These are phyloP conservation scores for Gambusia holbrooki DNA, from an alignment of 2,113 vertebrate genomes.

Conservation along the genomic window DNA sequence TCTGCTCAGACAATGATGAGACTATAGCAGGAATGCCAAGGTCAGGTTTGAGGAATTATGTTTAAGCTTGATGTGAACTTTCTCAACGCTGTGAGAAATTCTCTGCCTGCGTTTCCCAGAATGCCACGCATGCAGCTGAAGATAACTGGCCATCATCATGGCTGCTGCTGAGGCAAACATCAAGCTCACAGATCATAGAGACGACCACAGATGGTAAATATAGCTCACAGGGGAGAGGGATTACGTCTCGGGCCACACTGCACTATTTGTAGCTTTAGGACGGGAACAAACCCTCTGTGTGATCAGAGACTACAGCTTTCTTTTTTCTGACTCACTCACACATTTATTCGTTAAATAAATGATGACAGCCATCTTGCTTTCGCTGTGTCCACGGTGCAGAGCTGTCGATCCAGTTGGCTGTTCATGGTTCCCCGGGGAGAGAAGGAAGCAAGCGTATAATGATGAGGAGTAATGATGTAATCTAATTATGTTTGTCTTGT, in stretches of 20 bases:
- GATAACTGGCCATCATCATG: slow-evolving; percentile 43
- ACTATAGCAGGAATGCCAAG: slow-evolving; percentile 17
- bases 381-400: slow-evolving; percentile 21
- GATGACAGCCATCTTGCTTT: slow-evolving; percentile 49
- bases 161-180: slow-evolving; percentile 19
- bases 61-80: slow-evolving; percentile 25
- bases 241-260: slow-evolving; percentile 55
- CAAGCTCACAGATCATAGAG: slow-evolving; percentile 17
- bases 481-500: slow-evolving; percentile 68
- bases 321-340: slow-evolving; percentile 26
- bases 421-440: slow-evolving; percentile 16
- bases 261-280: slow-evolving; percentile 65
- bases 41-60: slow-evolving; percentile 37
- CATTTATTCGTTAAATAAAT: slow-evolving; percentile 30
- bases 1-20: slow-evolving; percentile 7
- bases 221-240: slow-evolving; percentile 57
- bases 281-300: slow-evolving; percentile 31
- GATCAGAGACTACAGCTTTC: slow-evolving; percentile 56
- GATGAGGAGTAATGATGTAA: slow-evolving; percentile 54
- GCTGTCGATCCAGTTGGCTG: slow-evolving; percentile 36
- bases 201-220: slow-evolving; percentile 65
- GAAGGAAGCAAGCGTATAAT: slow-evolving; percentile 34
- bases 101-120: slow-evolving; percentile 24
- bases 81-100: slow-evolving; percentile 11
- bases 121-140: slow-evolving; percentile 38